These are phyloP conservation scores for Scaptomyza polygonia DNA, from an alignment of 2,888 invertebrate species.

Conservation along the genomic window DNA sequence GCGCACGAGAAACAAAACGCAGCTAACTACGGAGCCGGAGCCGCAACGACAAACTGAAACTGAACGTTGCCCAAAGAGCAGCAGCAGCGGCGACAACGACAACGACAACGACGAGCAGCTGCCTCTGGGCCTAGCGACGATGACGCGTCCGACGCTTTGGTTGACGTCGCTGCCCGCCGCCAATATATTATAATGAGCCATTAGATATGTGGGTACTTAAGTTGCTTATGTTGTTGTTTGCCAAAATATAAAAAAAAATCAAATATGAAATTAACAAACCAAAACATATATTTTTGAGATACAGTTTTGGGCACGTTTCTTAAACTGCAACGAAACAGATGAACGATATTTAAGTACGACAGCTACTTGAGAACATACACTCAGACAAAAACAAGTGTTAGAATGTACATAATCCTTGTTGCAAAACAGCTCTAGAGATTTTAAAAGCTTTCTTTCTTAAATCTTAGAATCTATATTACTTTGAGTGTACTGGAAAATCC, in stretches of 20 bases:
- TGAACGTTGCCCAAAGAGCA: constrained; percentile 49
- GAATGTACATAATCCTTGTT: too few species aligned
- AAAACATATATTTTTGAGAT: constrained; percentile 28
- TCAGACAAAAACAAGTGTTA: neutral
- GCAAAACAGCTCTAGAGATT: too few species aligned
- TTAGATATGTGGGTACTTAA: constrained; percentile 35
- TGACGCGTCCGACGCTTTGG: constrained; percentile 37
- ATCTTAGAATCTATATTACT: too few species aligned
- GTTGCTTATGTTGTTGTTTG: constrained; percentile 10
- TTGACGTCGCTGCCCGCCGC: constrained; percentile 38
- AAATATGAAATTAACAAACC: constrained; percentile 14
- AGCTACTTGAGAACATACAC: neutral
- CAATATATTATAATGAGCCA: constrained; percentile 56
- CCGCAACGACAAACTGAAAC: constrained; percentile 53
- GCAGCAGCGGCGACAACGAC: constrained; percentile 30
- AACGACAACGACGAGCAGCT: constrained; percentile 40
- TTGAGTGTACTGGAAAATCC: too few species aligned
- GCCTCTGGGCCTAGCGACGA: constrained; percentile 39
- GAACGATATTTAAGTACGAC: neutral
- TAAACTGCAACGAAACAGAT: constrained; percentile 15
- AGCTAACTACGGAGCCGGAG: constrained; percentile 59
- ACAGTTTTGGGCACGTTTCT: constrained; percentile 19
- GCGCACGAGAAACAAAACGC: constrained; percentile 43
- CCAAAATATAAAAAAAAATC: constrained; percentile 32
- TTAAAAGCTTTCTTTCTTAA: too few species aligned